phyloP scores from a whole-genome alignment of 2,797 vertebrate species.

The Eremophila alpestris region DNA sequence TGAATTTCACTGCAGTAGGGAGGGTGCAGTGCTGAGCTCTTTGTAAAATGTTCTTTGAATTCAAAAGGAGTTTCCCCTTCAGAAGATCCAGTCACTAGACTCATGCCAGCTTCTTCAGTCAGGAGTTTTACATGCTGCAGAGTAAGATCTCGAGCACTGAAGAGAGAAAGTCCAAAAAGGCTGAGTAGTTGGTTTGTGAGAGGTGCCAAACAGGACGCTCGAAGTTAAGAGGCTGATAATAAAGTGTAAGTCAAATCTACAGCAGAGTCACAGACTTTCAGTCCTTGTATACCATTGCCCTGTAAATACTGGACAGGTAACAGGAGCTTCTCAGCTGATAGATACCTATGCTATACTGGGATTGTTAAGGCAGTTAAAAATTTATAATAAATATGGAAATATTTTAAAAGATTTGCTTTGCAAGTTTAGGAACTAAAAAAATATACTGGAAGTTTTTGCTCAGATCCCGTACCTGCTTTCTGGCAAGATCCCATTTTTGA shows the following conservation, averaged over 20 bases:
- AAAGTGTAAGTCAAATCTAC: background rate
- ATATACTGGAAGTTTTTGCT: background rate
- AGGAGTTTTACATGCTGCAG: background rate
- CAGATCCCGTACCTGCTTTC: conserved; percentile 13
- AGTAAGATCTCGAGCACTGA: background rate
- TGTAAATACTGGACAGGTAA: background rate
- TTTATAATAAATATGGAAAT: conserved; percentile 4
- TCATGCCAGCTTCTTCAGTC: background rate
- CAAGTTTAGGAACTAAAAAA: conserved; percentile 45
- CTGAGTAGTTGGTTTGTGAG: background rate
- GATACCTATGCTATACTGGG: background rate
- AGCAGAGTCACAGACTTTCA: background rate
- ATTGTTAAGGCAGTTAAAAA: background rate
- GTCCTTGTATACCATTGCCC: background rate
- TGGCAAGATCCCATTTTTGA: background rate
- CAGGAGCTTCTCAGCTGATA: background rate
- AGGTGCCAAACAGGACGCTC: background rate
- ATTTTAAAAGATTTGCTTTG: conserved; percentile 20
- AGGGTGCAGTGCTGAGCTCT: background rate
- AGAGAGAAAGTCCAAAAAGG: background rate
- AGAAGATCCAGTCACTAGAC: background rate
- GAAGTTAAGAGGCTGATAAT: background rate
- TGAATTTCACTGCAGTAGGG: background rate
- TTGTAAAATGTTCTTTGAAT: background rate
- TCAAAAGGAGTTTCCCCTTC: background rate